Evolutionary conservation across 2,797 vertebrate species (phyloP).

Genomic region (Trachops cirrhosus): DNA sequence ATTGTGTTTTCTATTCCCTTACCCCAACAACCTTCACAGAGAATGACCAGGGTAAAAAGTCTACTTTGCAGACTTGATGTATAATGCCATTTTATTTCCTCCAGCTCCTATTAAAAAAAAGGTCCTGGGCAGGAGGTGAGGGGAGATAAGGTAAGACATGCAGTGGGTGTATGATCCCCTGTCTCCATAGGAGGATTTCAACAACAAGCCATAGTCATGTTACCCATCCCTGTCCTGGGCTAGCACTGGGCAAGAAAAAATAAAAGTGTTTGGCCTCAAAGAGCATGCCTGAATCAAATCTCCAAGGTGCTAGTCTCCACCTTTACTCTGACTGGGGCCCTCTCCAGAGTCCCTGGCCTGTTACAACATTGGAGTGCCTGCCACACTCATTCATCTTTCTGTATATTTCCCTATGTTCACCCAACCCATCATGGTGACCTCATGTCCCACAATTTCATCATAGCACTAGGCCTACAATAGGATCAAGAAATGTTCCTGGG

Average conservation of each 20-base stretch:
- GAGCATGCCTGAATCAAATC: neutral
- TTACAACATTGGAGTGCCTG: neutral
- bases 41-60: constrained; percentile 47
- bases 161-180: neutral
- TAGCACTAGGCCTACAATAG: neutral
- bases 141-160: neutral
- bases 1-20: constrained; percentile 44
- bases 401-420: neutral
- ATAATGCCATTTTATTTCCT: constrained; percentile 10
- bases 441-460: neutral
- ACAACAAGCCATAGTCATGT: neutral
- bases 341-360: neutral
- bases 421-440: neutral
- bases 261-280: neutral
- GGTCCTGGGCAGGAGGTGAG: neutral
- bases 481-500: neutral
- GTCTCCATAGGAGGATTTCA: neutral
- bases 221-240: neutral
- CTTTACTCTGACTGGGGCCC: neutral
- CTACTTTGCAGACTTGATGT: constrained; percentile 41
- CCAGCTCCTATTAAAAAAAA: neutral
- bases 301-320: neutral
- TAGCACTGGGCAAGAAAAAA: neutral
- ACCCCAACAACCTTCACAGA: neutral
- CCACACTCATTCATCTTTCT: neutral